Evolutionary conservation across 2,113 vertebrate genomes (phyloP).

Genomic region (Heliornis fulica): DNA sequence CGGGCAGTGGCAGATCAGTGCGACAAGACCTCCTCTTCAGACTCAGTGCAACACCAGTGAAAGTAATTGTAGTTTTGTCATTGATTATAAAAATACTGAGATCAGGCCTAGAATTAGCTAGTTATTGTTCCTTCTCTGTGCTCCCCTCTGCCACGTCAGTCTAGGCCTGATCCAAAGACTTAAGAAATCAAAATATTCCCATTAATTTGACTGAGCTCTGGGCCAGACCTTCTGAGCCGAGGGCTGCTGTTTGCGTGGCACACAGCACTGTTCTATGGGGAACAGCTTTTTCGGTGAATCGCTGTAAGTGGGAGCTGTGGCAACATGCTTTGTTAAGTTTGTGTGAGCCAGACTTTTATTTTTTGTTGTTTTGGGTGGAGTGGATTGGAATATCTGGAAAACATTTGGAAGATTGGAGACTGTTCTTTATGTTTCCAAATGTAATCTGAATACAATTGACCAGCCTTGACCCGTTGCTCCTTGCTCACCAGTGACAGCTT

Average conservation of each 20-base stretch:
- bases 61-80: background rate
- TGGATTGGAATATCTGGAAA: slow-evolving; percentile 5
- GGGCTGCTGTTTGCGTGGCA: background rate
- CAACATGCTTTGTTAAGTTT: background rate
- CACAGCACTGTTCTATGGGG: background rate
- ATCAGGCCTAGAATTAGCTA: background rate
- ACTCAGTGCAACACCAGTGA: background rate
- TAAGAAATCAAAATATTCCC: background rate
- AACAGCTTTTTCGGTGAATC: background rate
- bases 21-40: background rate
- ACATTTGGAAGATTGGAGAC: background rate
- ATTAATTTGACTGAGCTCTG: background rate
- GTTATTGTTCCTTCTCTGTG: background rate
- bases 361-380: slow-evolving; percentile 11
- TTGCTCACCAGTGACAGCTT: slow-evolving; percentile 5
- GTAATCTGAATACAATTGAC: background rate
- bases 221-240: background rate
- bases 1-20: background rate
- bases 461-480: background rate
- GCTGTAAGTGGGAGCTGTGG: background rate
- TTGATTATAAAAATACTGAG: background rate
- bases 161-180: background rate
- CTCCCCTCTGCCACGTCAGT: background rate
- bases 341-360: background rate
- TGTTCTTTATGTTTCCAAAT: background rate